These are phyloP conservation scores for Galeruca laticollis DNA, from an alignment of 2,888 invertebrate species.

Conservation along the genomic window DNA sequence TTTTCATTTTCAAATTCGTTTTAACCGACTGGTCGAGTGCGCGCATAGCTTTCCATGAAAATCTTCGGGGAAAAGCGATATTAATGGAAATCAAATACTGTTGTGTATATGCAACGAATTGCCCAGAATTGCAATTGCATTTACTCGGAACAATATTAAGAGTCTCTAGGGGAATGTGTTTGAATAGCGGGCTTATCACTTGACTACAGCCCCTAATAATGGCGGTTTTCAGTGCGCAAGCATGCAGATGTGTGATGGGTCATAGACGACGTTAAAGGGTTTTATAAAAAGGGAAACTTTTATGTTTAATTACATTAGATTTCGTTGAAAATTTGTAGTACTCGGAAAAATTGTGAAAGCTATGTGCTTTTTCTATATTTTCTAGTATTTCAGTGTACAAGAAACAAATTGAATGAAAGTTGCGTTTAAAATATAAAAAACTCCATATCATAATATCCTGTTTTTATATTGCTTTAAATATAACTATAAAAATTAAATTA, in stretches of 20 bases:
- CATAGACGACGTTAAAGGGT: background rate
- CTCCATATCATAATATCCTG: too few relatives aligned
- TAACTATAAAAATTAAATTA: too few relatives aligned
- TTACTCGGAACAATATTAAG: constrained; percentile 16
- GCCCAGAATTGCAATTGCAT: constrained; percentile 10
- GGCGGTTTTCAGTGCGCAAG: constrained; percentile 49
- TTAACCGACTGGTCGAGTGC: background rate
- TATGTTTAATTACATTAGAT: too few relatives aligned
- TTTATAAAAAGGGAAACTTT: background rate
- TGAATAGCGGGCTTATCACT: constrained; percentile 43
- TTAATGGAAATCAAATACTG: constrained; percentile 4
- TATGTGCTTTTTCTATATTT: too few relatives aligned
- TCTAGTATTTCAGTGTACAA: too few relatives aligned
- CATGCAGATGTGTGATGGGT: constrained; percentile 44
- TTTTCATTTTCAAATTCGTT: background rate
- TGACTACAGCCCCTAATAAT: constrained; percentile 51
- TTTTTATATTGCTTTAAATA: too few relatives aligned
- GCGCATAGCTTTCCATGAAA: background rate
- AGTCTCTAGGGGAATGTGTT: constrained; percentile 34
- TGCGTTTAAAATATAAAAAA: too few relatives aligned
- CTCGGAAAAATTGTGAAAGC: too few relatives aligned
- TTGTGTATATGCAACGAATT: background rate
- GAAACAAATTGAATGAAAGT: too few relatives aligned
- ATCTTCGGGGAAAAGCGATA: background rate
- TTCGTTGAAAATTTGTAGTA: too few relatives aligned